phyloP scores from a whole-genome alignment of 2,797 vertebrate genomes.

The Enteromius fasciolatus region DNA sequence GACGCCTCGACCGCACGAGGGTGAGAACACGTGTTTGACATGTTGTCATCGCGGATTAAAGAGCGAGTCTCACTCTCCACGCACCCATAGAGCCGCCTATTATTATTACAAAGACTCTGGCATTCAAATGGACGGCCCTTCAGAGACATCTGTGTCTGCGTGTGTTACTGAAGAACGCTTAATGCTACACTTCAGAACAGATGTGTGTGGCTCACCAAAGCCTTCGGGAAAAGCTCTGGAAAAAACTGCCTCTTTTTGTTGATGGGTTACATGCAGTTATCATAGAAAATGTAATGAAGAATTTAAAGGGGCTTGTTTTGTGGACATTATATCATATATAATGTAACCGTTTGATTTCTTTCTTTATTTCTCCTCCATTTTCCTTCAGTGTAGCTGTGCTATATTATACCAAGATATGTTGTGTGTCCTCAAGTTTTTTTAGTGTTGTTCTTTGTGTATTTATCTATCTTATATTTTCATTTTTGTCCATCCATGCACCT shows the following conservation, averaged over 20 bases:
- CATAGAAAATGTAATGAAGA: background rate
- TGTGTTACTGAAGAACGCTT: constrained; percentile 37
- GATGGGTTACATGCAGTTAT: background rate
- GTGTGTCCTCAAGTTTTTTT: background rate
- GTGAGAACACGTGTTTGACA: constrained; percentile 34
- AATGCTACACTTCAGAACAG: constrained; percentile 18
- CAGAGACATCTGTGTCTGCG: constrained; percentile 40
- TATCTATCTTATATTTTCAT: too few species aligned
- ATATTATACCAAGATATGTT: background rate
- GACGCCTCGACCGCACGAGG: background rate
- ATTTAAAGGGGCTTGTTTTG: background rate
- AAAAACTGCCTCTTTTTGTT: background rate
- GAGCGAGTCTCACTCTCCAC: background rate
- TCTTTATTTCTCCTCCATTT: background rate
- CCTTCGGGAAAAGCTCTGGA: background rate
- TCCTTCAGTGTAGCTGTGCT: background rate
- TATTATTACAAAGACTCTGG: constrained; percentile 36
- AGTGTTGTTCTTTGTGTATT: too few species aligned
- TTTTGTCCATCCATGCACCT: too few species aligned
- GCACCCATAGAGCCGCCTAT: background rate
- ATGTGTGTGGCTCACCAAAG: constrained; percentile 8
- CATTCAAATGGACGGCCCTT: constrained; percentile 14
- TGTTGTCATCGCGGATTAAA: constrained; percentile 41
- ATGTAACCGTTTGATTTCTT: too few species aligned
- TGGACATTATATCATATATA: too few species aligned